A percentile compares a stretch with the other conserved stretches of the same genome.
phyloP scores from a whole-genome alignment of 2,888 invertebrate genomes.

The Lasioglossum zephyrum region DNA sequence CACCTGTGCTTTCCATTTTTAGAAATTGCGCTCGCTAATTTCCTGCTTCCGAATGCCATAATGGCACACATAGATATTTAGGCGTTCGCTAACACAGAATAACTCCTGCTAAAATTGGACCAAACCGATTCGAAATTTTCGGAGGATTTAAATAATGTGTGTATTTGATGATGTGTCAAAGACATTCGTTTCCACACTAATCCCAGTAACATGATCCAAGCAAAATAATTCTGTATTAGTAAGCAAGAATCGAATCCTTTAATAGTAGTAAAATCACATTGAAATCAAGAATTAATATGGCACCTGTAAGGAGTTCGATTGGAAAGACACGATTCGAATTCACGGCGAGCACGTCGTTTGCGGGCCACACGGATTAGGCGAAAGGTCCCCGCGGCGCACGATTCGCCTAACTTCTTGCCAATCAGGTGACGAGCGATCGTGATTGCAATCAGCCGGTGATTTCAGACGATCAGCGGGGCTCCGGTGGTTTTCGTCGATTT shows the following conservation, averaged over 20 bases:
- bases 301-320: neutral
- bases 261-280: neutral
- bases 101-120: neutral
- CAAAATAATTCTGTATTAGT: too few relatives aligned
- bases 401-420: slow-evolving; percentile 49
- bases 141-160: too few relatives aligned
- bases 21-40: neutral
- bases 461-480: slow-evolving; percentile 25
- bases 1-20: neutral
- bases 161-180: too few relatives aligned
- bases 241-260: neutral
- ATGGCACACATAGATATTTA: neutral
- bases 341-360: neutral
- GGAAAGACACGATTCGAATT: neutral
- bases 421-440: slow-evolving; percentile 36
- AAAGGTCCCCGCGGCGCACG: neutral
- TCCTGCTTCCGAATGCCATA: neutral
- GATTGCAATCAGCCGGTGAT: slow-evolving; percentile 49
- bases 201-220: too few relatives aligned
- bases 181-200: too few relatives aligned
- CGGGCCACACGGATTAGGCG: neutral
- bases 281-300: neutral
- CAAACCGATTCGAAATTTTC: neutral
- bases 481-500: slow-evolving; percentile 39
- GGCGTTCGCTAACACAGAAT: neutral